phyloP scores from a whole-genome alignment of 2,888 invertebrate genomes.

The Drosophila lutescens region DNA sequence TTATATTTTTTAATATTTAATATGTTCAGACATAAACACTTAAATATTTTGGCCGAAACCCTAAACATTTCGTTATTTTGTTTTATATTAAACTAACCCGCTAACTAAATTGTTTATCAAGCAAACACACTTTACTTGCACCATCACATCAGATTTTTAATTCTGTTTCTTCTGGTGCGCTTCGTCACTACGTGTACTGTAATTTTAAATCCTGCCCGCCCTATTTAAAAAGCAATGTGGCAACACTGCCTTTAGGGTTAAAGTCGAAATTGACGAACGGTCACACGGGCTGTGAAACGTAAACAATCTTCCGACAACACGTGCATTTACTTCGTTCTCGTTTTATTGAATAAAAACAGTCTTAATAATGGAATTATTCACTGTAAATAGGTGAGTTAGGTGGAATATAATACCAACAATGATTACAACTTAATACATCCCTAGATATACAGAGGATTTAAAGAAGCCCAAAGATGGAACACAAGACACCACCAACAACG shows the following conservation, averaged over 20 bases:
- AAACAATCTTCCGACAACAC: slow-evolving; percentile 62
- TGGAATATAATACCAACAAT: background rate
- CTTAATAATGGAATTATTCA: slow-evolving; percentile 88
- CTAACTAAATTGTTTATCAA: no score
- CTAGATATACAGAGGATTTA: slow-evolving; percentile 56
- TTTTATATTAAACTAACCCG: no score
- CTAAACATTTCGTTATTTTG: no score
- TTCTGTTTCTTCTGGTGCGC: no score
- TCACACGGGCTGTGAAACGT: slow-evolving; percentile 41
- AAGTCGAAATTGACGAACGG: background rate
- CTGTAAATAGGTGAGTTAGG: slow-evolving; percentile 88
- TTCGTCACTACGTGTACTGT: no score
- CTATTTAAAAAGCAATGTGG: background rate
- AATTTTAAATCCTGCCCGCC: slow-evolving; percentile 1
- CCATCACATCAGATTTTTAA: no score
- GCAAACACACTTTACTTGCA: no score
- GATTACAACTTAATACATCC: background rate
- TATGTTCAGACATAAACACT: no score
- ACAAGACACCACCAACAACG: slow-evolving; percentile 74
- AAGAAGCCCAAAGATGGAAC: slow-evolving; percentile 5
- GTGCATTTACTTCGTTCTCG: slow-evolving; percentile 46
- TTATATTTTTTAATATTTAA: background rate
- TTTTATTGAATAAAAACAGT: slow-evolving; percentile 12
- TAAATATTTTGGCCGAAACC: no score
- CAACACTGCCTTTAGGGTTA: background rate